phyloP scores from a whole-genome alignment of 2,113 vertebrate genomes.

The Athene noctua region DNA sequence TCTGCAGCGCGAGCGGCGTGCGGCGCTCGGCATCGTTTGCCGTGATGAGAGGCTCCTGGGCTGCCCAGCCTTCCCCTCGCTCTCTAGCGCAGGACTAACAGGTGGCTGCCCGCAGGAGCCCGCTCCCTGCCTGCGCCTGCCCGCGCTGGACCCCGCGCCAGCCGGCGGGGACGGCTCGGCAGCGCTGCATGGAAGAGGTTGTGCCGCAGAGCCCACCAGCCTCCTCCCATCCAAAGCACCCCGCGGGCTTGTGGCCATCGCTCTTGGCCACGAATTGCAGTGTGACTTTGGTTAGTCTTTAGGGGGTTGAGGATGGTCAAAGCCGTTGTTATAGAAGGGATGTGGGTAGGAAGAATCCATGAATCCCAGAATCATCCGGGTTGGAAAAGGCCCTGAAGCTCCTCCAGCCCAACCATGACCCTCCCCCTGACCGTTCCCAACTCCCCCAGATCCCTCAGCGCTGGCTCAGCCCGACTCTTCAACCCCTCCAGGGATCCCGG shows the following conservation, averaged over 20 bases:
- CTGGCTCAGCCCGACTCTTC: too few relatives aligned
- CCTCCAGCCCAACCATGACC: too few relatives aligned
- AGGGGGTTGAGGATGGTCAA: not conserved
- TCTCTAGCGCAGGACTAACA: not conserved
- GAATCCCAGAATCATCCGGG: too few relatives aligned
- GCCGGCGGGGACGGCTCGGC: not conserved
- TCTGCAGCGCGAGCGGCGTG: not conserved
- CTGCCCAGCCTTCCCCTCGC: not conserved
- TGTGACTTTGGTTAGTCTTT: not conserved
- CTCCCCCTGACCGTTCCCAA: too few relatives aligned
- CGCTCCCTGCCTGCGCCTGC: not conserved
- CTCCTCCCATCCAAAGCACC: not conserved
- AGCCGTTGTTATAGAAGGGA: not conserved
- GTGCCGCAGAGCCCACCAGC: not conserved
- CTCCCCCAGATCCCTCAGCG: too few relatives aligned
- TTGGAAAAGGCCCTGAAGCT: too few relatives aligned
- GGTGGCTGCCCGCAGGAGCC: not conserved
- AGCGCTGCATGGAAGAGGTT: not conserved
- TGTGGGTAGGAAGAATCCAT: too few relatives aligned
- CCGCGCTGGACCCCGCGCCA: not conserved
- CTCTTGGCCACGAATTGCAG: not conserved
- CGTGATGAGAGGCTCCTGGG: not conserved
- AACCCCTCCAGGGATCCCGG: too few relatives aligned
- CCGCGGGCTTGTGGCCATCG: not conserved
- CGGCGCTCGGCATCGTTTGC: rapidly evolving